Conservation (phyloP, 2,797 vertebrate genomes). For the Balearica regulorum region DNA sequence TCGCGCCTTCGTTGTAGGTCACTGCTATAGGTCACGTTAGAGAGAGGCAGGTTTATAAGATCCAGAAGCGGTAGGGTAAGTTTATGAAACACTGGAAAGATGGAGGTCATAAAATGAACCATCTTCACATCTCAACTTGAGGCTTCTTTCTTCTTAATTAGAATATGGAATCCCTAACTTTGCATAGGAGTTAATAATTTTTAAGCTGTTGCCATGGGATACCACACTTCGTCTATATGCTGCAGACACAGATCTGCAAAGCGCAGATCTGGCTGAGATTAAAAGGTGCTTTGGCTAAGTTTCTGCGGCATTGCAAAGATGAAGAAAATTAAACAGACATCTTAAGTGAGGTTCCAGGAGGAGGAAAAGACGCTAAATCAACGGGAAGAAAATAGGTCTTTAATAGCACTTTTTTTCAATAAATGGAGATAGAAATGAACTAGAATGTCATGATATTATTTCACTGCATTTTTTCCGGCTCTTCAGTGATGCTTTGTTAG, state of each 20-base stretch:
- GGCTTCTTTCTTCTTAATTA: neutral
- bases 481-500: neutral
- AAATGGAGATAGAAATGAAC: neutral
- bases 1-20: rapidly evolving
- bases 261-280: neutral
- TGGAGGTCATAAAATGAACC: neutral
- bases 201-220: neutral
- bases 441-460: neutral
- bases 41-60: neutral
- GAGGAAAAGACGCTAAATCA: neutral
- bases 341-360: neutral
- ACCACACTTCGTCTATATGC: neutral
- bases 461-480: neutral
- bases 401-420: neutral
- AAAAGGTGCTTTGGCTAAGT: neutral
- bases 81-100: neutral
- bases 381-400: neutral
- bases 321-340: neutral
- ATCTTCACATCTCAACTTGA: neutral
- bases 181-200: neutral
- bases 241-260: neutral
- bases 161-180: neutral
- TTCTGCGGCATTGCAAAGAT: neutral
- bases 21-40: neutral
- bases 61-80: neutral